These are phyloP conservation scores for Aphrocallistes beatrix DNA, from an alignment of 37 sponge, comb jelly and placozoan genomes.

Conservation along the genomic window DNA sequence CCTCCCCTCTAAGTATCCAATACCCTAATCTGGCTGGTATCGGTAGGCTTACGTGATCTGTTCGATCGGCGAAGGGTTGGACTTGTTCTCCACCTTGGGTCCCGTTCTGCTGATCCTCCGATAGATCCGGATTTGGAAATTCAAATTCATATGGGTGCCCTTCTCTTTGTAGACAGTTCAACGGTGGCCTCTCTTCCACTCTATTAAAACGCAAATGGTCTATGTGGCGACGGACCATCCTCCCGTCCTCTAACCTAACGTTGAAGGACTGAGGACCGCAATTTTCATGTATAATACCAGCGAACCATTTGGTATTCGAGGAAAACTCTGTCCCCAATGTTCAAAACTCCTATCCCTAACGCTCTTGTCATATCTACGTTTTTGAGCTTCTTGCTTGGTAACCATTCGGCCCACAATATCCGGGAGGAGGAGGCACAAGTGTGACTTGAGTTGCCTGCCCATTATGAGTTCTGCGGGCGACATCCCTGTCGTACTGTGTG, in stretches of 20 bases:
- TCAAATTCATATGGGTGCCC: neutral
- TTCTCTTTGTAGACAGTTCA: neutral
- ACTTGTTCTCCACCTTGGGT: neutral
- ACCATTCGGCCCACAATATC: neutral
- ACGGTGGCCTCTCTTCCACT: neutral
- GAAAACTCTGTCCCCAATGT: neutral
- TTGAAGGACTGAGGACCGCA: neutral
- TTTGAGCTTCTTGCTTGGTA: neutral
- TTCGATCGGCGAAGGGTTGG: neutral
- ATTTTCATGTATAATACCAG: neutral
- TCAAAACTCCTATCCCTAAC: neutral
- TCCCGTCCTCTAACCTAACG: neutral
- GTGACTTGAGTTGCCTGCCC: constrained; percentile 14
- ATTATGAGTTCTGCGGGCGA: constrained; percentile 19
- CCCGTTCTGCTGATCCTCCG: neutral
- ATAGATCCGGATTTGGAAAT: neutral
- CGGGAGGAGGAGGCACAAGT: neutral
- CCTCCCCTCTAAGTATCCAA: neutral
- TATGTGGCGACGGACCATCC: neutral
- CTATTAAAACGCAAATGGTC: neutral
- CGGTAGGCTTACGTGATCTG: neutral
- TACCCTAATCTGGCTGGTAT: neutral
- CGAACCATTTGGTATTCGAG: neutral
- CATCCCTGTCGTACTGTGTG: too few relatives aligned
- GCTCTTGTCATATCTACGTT: neutral